Evolutionary conservation across 2,888 invertebrate species (phyloP).

Genomic region (Cerastis leucographa): DNA sequence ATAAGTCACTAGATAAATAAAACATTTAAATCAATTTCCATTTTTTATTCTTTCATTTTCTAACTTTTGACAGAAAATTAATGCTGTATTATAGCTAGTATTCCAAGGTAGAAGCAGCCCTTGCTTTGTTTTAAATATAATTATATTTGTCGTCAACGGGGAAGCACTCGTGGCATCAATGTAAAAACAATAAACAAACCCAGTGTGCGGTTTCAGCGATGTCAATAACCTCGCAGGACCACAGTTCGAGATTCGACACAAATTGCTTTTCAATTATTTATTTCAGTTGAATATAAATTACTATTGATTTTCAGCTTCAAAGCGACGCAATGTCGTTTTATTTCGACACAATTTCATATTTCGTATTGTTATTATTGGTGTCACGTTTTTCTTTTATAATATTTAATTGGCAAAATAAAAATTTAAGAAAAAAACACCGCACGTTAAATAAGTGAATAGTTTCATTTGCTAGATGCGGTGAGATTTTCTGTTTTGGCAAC

Average conservation of each 20-base stretch:
- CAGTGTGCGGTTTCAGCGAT: conserved; percentile 26
- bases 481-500: not conserved
- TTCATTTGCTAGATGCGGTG: not conserved
- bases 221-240: conserved; percentile 39
- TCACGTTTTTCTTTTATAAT: not conserved
- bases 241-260: conserved; percentile 41
- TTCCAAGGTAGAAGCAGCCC: not conserved
- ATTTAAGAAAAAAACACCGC: not conserved
- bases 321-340: conserved; percentile 32
- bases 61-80: not conserved
- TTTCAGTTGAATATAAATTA: conserved; percentile 55
- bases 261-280: conserved; percentile 60
- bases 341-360: conserved; percentile 29
- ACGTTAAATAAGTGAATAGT: not conserved
- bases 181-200: conserved; percentile 15
- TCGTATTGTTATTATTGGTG: not conserved
- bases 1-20: not conserved
- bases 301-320: conserved; percentile 45
- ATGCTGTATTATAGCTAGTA: not conserved
- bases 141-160: not conserved
- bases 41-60: not conserved
- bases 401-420: not conserved
- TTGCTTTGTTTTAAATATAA: not conserved
- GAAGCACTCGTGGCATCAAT: not conserved
- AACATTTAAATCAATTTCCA: not conserved